Evolutionary conservation across 1,140 invertebrate genomes (phyloP).

Genomic region (Apis cerana): DNA sequence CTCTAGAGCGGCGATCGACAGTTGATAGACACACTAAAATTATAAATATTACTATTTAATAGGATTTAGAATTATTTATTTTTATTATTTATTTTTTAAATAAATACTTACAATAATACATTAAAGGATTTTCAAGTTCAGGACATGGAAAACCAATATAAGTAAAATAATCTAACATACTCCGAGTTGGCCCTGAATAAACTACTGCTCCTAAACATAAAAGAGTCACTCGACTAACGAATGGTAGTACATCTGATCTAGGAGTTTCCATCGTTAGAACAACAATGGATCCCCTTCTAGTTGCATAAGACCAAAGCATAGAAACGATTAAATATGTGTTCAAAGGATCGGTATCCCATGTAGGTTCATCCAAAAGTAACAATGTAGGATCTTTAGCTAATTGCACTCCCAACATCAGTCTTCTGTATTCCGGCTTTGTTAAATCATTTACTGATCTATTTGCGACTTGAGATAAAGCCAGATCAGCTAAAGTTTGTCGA

Average conservation of each 20-base stretch:
- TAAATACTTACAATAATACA: constrained; percentile 92
- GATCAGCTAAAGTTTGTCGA: constrained; percentile 92
- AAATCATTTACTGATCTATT: constrained; percentile 90
- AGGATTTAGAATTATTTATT: not conserved
- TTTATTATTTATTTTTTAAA: not conserved
- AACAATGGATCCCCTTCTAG: constrained; percentile 93
- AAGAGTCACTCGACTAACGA: constrained; percentile 90
- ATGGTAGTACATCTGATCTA: constrained; percentile 95
- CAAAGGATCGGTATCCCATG: constrained; percentile 93
- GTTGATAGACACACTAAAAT: constrained; percentile 93
- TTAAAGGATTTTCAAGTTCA: constrained; percentile 94
- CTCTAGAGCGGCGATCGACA: constrained; percentile 92
- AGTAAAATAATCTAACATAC: constrained; percentile 95
- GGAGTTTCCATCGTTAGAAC: constrained; percentile 96
- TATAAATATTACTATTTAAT: not conserved
- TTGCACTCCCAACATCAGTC: constrained; percentile 93
- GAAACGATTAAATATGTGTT: constrained; percentile 96
- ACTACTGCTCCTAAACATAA: constrained; percentile 94
- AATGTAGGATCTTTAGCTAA: constrained; percentile 93
- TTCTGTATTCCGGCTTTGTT: constrained; percentile 90
- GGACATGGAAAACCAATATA: constrained; percentile 96
- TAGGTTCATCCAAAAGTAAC: constrained; percentile 93
- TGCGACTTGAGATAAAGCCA: constrained; percentile 93
- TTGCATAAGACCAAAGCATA: constrained; percentile 94
- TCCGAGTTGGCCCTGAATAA: constrained; percentile 93